A percentile compares a stretch with the other conserved stretches of the same genome.
Evolutionary conservation across 2,888 invertebrate species (phyloP).

Genomic region (Anodontia alba): DNA sequence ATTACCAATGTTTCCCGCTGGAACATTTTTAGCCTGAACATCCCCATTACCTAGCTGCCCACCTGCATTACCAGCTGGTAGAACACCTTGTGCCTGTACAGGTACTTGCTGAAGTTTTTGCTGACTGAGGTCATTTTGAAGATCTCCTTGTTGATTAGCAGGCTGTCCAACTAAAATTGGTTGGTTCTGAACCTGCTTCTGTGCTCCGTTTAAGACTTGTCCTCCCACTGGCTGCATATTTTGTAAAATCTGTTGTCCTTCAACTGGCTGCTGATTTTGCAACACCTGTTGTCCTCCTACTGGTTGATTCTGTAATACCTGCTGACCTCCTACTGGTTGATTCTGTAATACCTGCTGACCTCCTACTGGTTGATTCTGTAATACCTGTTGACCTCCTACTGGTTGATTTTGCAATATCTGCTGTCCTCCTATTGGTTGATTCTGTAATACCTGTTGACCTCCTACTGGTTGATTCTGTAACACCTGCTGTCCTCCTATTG

Average conservation of each 20-base stretch:
- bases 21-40: too few relatives aligned
- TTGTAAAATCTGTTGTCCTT: neutral
- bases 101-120: constrained; percentile 2
- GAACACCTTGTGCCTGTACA: neutral
- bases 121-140: constrained; percentile 4
- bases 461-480: neutral
- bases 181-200: constrained; percentile 11
- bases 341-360: neutral
- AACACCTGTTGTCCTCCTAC: neutral
- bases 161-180: too few relatives aligned
- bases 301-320: neutral
- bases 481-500: neutral
- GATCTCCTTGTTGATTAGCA: neutral
- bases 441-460: neutral
- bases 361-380: neutral
- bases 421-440: constrained; percentile 18
- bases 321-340: constrained; percentile 4
- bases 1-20: neutral
- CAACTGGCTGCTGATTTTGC: constrained; percentile 3
- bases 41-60: neutral
- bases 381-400: neutral
- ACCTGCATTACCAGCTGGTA: neutral
- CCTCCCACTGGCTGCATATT: neutral
- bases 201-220: neutral
- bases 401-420: constrained; percentile 1